These are phyloP conservation scores for Drosophila tripunctata DNA, from an alignment of 2,888 invertebrate species.

Conservation along the genomic window DNA sequence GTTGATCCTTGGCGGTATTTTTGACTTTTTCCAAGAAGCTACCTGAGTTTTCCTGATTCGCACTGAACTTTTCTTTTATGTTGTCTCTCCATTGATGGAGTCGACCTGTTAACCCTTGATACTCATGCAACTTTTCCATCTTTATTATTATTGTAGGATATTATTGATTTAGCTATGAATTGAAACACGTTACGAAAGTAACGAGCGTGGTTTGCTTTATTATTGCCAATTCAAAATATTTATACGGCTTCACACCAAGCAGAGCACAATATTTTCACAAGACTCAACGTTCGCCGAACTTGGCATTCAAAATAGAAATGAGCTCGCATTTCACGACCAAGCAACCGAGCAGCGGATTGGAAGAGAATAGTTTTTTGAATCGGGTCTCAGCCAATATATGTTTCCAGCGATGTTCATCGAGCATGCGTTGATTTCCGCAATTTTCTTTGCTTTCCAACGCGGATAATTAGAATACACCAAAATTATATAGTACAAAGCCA, in stretches of 20 bases:
- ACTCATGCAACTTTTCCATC: slow-evolving; percentile 91
- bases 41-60: slow-evolving; percentile 86
- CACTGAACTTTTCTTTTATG: slow-evolving; percentile 87
- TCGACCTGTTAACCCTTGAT: slow-evolving; percentile 90
- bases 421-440: slow-evolving; percentile 42
- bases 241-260: slow-evolving; percentile 42
- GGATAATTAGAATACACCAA: neutral
- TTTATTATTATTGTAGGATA: neutral
- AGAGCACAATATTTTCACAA: slow-evolving; percentile 10
- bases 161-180: slow-evolving; percentile 6
- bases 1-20: slow-evolving; percentile 74
- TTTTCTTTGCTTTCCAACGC: slow-evolving; percentile 7
- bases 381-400: slow-evolving; percentile 1
- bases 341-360: slow-evolving; percentile 15
- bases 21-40: slow-evolving; percentile 86
- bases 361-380: slow-evolving; percentile 27
- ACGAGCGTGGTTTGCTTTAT: neutral
- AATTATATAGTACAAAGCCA: neutral
- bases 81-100: slow-evolving; percentile 88
- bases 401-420: slow-evolving; percentile 42
- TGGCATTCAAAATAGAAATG: slow-evolving; percentile 44
- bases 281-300: slow-evolving; percentile 30
- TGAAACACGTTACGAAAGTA: slow-evolving; percentile 1
- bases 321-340: slow-evolving; percentile 27
- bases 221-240: slow-evolving; percentile 15